Evolutionary conservation across 2,888 invertebrate genomes (phyloP).

Genomic region (Enchytraeus crypticus): DNA sequence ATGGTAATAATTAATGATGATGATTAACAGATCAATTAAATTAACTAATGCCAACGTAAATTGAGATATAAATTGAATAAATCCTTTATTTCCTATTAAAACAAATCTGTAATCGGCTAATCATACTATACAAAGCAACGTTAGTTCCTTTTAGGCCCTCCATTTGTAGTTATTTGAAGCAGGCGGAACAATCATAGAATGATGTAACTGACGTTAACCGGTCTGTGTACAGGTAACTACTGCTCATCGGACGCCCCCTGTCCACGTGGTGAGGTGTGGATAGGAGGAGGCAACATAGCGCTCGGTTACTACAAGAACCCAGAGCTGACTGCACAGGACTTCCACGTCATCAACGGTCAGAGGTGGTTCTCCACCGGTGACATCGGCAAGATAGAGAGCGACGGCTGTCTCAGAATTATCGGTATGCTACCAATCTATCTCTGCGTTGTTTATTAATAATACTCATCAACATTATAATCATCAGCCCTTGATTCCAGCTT

Average conservation of each 20-base stretch:
- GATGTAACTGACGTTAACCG: too few species aligned
- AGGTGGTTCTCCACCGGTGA: conserved; percentile 92
- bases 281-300: conserved; percentile 83
- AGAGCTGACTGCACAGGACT: conserved; percentile 78
- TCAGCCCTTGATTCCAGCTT: neutral
- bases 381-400: conserved; percentile 82
- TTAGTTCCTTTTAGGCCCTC: too few species aligned
- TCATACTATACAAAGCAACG: too few species aligned
- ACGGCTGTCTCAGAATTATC: conserved; percentile 91
- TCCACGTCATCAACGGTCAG: conserved; percentile 52
- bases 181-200: too few species aligned
- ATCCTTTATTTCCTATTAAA: too few species aligned
- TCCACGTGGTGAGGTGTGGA: conserved; percentile 75
- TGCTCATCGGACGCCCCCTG: conserved; percentile 73
- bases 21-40: too few species aligned
- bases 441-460: neutral
- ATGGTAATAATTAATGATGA: too few species aligned
- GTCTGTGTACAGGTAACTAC: conserved; percentile 60
- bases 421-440: conserved; percentile 55
- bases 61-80: too few species aligned
- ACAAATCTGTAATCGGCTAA: too few species aligned
- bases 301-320: conserved; percentile 86
- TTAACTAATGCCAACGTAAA: too few species aligned
- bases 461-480: neutral
- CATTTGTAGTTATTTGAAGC: too few species aligned